Evolutionary conservation across 2,797 vertebrate species (phyloP).

Genomic region (Gymnopithys bicolor): DNA sequence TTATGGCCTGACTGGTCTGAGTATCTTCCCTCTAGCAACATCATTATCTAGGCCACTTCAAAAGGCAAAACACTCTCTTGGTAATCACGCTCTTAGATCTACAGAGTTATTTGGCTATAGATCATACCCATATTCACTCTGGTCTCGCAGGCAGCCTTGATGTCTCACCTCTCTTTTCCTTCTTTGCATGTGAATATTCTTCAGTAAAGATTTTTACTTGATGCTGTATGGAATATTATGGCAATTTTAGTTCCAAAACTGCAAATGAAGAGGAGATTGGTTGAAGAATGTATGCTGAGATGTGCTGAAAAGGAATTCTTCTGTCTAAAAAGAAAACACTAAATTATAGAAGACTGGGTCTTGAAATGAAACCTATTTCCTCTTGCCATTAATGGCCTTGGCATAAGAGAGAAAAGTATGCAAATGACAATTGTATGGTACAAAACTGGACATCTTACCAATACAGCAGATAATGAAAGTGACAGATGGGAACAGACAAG

Average conservation of each 20-base stretch:
- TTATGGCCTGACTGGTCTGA: background rate
- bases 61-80: background rate
- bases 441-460: background rate
- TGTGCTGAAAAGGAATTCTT: background rate
- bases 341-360: background rate
- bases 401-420: background rate
- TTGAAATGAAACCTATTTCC: background rate
- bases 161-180: background rate
- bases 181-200: background rate
- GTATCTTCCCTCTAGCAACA: background rate
- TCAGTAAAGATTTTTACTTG: background rate
- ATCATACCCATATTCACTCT: background rate
- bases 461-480: background rate
- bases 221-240: background rate
- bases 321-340: background rate
- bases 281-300: background rate
- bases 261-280: background rate
- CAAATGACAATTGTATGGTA: background rate
- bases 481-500: background rate
- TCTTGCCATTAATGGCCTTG: background rate
- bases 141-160: background rate
- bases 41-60: background rate
- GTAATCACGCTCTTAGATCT: background rate
- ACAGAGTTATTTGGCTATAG: background rate
- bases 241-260: background rate